These are phyloP conservation scores for Drosophila falleni DNA, from an alignment of 2,888 invertebrate genomes.

Conservation along the genomic window DNA sequence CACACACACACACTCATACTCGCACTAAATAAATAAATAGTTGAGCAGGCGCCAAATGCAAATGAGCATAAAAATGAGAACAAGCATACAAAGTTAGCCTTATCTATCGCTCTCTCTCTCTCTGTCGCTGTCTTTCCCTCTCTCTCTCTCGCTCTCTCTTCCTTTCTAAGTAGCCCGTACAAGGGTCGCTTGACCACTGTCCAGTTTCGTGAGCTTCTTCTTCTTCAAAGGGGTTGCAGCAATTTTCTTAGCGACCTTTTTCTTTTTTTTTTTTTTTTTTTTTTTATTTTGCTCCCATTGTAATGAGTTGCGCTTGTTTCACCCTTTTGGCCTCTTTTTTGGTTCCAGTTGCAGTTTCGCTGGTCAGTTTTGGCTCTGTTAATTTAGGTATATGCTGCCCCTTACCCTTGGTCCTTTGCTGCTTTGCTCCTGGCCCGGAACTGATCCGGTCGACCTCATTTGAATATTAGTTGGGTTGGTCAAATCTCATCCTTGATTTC, in stretches of 20 bases:
- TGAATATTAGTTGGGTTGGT: slow-evolving; percentile 81
- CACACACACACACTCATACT: slow-evolving; percentile 15
- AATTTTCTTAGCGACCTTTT: slow-evolving; percentile 42
- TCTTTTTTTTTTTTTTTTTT: neutral
- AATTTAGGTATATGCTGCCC: slow-evolving; percentile 52
- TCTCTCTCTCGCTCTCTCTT: neutral
- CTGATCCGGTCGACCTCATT: slow-evolving; percentile 78
- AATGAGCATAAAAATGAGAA: slow-evolving; percentile 46
- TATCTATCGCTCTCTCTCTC: neutral
- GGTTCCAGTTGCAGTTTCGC: slow-evolving; percentile 11
- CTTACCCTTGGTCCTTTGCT: slow-evolving; percentile 37
- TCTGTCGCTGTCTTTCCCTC: slow-evolving; percentile 10
- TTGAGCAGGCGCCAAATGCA: slow-evolving; percentile 66
- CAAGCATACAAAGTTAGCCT: slow-evolving; percentile 2
- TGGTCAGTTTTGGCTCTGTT: slow-evolving; percentile 57
- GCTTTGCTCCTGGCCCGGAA: slow-evolving; percentile 44
- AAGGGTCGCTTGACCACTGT: slow-evolving; percentile 56
- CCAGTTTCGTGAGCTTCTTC: slow-evolving; percentile 27
- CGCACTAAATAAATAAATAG: slow-evolving; percentile 61
- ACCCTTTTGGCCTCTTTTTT: slow-evolving; percentile 27
- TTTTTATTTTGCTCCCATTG: slow-evolving; percentile 60
- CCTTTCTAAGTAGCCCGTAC: slow-evolving; percentile 37
- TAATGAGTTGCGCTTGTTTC: slow-evolving; percentile 61
- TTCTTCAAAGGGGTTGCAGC: slow-evolving; percentile 35
- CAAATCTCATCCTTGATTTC: slow-evolving; percentile 63